Percentiles rank a stretch among this genome's conserved stretches.
These are phyloP conservation scores for Cephalopterus ornatus DNA, from an alignment of 2,113 vertebrate species.

Conservation along the genomic window DNA sequence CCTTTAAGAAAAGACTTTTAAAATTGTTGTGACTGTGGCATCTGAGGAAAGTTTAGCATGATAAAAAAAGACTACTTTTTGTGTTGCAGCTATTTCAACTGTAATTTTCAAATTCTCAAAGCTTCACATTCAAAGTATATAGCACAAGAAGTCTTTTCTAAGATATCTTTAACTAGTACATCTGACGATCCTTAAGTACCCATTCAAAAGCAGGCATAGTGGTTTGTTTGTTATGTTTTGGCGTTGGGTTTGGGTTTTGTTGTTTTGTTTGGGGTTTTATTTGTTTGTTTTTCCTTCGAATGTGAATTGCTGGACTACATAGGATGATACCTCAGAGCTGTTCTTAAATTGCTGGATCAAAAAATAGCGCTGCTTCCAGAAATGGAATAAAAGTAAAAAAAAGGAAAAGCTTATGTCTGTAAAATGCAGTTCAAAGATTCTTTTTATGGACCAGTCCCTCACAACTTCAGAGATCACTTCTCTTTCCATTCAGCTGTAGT, in stretches of 20 bases:
- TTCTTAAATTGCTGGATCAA: neutral
- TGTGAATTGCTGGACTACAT: neutral
- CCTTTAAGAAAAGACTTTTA: neutral
- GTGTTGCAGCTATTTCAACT: neutral
- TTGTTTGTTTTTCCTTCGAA: neutral
- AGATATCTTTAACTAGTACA: neutral
- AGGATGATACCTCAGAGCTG: neutral
- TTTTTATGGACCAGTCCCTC: neutral
- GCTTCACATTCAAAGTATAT: neutral
- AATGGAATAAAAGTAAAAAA: neutral
- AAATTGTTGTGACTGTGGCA: neutral
- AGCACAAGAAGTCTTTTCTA: neutral
- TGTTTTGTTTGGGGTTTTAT: fast-evolving
- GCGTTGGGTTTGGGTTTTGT: neutral
- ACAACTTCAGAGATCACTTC: neutral
- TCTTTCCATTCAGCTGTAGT: neutral
- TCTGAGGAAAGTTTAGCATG: neutral
- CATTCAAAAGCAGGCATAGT: too few species aligned
- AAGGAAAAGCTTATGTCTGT: neutral
- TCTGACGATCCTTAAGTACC: neutral
- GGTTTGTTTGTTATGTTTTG: neutral
- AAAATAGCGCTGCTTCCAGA: neutral
- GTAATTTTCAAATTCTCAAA: neutral
- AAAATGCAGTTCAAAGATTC: neutral
- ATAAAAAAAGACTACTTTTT: neutral